These are phyloP conservation scores for Nycteola revayana DNA, from an alignment of 2,888 invertebrate species.

Conservation along the genomic window DNA sequence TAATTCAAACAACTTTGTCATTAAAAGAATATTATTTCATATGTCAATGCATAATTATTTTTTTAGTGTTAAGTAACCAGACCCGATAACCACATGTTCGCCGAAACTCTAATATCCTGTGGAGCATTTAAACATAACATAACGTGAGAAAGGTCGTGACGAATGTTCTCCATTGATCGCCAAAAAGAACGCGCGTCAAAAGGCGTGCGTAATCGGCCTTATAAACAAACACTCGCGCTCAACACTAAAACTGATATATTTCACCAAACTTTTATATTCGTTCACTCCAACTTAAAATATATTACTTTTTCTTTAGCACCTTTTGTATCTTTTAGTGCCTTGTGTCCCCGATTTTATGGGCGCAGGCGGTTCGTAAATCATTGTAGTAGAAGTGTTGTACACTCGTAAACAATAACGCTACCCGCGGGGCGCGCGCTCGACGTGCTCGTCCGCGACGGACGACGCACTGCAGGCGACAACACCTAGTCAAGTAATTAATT, in stretches of 20 bases:
- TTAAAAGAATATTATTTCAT: no score
- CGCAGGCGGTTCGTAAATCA: conserved; percentile 78
- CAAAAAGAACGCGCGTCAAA: conserved; percentile 44
- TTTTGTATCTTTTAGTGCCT: conserved; percentile 80
- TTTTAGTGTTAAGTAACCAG: no score
- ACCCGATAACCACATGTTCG: conserved; percentile 14
- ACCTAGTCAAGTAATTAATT: no score
- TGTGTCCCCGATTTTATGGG: conserved; percentile 79
- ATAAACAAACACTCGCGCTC: conserved; percentile 75
- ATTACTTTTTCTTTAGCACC: conserved; percentile 81
- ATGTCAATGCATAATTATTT: no score
- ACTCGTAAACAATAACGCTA: conserved; percentile 70
- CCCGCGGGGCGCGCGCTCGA: conserved; percentile 47
- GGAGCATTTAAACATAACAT: conserved; percentile 19
- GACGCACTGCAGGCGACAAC: conserved; percentile 13
- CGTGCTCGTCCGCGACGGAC: conserved; percentile 20
- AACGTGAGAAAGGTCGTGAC: conserved; percentile 51
- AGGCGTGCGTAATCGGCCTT: conserved; percentile 72
- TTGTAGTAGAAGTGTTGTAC: conserved; percentile 75
- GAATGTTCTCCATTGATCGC: conserved; percentile 47
- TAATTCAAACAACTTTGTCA: no score
- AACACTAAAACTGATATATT: conserved; percentile 79
- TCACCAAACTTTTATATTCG: conserved; percentile 78
- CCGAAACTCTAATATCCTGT: conserved; percentile 11
- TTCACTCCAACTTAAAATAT: conserved; percentile 77